A percentile compares a stretch with the other conserved stretches of the same genome.
These are phyloP conservation scores for Calyptommatus sinebrachiatus DNA, from an alignment of 2,113 vertebrate species.

Conservation along the genomic window DNA sequence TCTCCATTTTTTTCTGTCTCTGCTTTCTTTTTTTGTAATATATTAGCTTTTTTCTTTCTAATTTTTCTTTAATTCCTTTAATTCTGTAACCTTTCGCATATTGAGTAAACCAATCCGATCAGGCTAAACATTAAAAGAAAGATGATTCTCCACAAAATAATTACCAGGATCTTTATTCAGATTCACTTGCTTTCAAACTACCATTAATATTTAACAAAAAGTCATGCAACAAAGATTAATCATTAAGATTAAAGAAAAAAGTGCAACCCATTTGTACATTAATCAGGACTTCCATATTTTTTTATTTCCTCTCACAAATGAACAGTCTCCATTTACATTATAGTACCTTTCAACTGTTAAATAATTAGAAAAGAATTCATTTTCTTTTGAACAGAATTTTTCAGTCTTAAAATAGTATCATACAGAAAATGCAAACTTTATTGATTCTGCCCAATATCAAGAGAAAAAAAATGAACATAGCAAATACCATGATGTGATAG, in stretches of 20 bases:
- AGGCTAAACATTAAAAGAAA: neutral
- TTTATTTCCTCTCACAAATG: neutral
- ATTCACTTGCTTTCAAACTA: slow-evolving; percentile 71
- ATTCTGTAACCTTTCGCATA: neutral
- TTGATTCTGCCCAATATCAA: neutral
- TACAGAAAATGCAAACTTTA: slow-evolving; percentile 16
- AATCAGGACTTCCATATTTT: slow-evolving; percentile 21
- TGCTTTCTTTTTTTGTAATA: too few species aligned
- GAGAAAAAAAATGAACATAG: neutral
- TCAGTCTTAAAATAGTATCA: slow-evolving; percentile 31
- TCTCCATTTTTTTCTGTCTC: too few species aligned
- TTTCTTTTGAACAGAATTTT: slow-evolving; percentile 31
- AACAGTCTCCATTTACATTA: slow-evolving; percentile 24
- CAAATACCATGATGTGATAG: slow-evolving; percentile 30
- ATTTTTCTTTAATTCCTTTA: too few species aligned
- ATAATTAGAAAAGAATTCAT: slow-evolving; percentile 40
- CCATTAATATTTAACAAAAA: slow-evolving; percentile 70
- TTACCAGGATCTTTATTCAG: slow-evolving; percentile 71
- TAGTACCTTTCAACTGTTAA: slow-evolving; percentile 29
- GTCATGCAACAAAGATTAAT: slow-evolving; percentile 69
- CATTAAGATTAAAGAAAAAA: slow-evolving; percentile 14
- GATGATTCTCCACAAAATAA: slow-evolving; percentile 18
- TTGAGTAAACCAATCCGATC: neutral
- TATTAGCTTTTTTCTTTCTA: too few species aligned
- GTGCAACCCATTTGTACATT: slow-evolving; percentile 53